Evolutionary conservation across 2,888 invertebrate genomes (phyloP), one percentile per base, ranked within the genome.

Genomic region (Bimastos eiseni): DNA sequence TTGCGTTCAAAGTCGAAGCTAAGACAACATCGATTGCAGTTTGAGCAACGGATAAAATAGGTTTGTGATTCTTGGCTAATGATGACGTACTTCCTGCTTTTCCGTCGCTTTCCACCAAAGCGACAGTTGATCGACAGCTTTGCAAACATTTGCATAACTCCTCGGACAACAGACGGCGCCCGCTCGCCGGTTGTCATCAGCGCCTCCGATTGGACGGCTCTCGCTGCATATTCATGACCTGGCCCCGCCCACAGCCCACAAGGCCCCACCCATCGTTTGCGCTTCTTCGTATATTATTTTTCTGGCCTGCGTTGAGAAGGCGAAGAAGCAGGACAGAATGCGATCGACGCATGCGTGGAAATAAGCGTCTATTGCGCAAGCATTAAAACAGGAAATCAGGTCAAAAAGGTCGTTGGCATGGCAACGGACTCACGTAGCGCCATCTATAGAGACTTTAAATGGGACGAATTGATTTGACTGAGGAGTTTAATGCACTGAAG

Each of bases 111-210:
- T 86, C 36, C 86, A 24, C 37, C 36, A 37, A 34, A 36, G 86
- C 37, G 36, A 37, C 86, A 19, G 36, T 34, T 86, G 86, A 86
- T 24, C 36, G 86, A 86, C 86, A 86, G 86, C 34, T 86, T 86
- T 34, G 37, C 36, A 86, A 86, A 86, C 86, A 86, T 86, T 86
- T 86, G 86, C 86, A 86, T 86, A 86, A 86, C 86, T 86, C 37
- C 0, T 5, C 36, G 6, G 86, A 86, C 36, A 36, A 21, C 86
- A 86, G n/a, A 4, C 34, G 8, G 36, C 24, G 21, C 34, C 5
- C 34, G 37, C 24, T 34, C 86, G 37, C 36, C 86, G 86, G 86
- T 37, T 34, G 86, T 86, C 37, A 4, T 34, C 34, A 8, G 36
- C 36, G 86, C 36, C 37, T 86, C 34, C 36, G 34, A 86, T 86